phyloP scores from a whole-genome alignment of 2,797 vertebrate species.

The Iguana delicatissima region DNA sequence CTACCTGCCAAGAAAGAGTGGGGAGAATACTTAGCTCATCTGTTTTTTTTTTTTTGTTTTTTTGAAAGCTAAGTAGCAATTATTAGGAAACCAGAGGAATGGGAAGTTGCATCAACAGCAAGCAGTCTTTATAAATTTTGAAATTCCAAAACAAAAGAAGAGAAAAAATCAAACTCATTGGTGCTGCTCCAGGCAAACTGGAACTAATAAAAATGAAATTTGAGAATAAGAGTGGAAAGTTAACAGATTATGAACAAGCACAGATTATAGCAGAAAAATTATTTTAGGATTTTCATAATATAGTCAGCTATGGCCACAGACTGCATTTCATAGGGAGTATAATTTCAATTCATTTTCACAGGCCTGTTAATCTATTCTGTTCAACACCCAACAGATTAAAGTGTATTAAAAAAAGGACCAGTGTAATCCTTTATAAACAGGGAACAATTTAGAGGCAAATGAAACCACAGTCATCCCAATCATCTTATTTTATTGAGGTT shows the following conservation, averaged over 20 bases:
- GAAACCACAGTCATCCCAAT: background rate
- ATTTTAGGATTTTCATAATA: background rate
- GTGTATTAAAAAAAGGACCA: background rate
- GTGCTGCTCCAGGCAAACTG: background rate
- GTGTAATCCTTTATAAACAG: background rate
- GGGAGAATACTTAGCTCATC: background rate
- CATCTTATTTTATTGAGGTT: background rate
- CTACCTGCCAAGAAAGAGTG: too few relatives aligned
- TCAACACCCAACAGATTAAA: slow-evolving; percentile 3
- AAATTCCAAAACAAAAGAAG: background rate
- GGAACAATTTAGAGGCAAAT: background rate
- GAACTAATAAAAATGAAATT: background rate
- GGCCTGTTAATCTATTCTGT: background rate
- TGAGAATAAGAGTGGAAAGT: background rate
- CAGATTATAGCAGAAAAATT: background rate
- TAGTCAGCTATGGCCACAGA: background rate
- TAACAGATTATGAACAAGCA: background rate
- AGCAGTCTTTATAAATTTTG: background rate
- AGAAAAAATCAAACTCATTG: background rate
- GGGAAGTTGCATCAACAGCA: too few relatives aligned
- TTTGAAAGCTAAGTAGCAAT: background rate
- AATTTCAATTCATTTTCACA: background rate
- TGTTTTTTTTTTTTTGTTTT: background rate
- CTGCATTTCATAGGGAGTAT: background rate
- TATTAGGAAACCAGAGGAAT: background rate